Percentiles rank a stretch among this genome's conserved stretches.
Evolutionary conservation across 2,113 vertebrate genomes (phyloP).

Genomic region (Taxidea taxus): DNA sequence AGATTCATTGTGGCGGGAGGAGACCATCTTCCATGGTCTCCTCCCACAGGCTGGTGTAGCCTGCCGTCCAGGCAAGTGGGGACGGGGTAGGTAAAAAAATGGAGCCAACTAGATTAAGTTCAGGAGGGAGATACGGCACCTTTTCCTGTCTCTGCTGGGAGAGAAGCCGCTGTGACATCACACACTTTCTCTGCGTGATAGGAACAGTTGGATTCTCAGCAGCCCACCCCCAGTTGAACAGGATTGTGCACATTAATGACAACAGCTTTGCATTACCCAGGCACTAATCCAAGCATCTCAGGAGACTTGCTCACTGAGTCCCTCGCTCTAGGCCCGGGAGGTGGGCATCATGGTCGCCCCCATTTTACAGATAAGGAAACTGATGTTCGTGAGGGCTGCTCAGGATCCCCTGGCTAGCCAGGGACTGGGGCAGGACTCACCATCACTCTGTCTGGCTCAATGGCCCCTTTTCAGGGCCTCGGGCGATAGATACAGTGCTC

Average conservation of each 20-base stretch:
- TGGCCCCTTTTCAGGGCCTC: accelerated
- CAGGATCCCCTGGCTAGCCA: background rate
- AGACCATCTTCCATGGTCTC: background rate
- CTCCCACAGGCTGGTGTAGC: background rate
- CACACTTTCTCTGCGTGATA: background rate
- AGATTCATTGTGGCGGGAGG: background rate
- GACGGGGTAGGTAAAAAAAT: too few species aligned
- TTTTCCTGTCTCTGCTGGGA: background rate
- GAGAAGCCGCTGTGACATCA: background rate
- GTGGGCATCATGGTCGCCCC: background rate
- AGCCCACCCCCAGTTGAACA: background rate
- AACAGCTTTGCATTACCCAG: background rate
- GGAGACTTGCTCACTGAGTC: background rate
- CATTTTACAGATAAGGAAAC: background rate
- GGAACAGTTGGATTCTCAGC: background rate
- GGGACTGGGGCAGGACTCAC: background rate
- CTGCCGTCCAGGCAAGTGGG: accelerated
- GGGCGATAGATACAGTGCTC: background rate
- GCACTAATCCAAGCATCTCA: background rate
- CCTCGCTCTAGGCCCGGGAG: background rate
- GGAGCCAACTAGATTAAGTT: background rate
- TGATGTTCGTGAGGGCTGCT: background rate
- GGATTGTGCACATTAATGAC: accelerated
- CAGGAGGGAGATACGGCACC: background rate
- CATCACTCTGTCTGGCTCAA: background rate